Conservation (phyloP, 2,797 vertebrate species). For the Otolemur crassicaudatus region DNA sequence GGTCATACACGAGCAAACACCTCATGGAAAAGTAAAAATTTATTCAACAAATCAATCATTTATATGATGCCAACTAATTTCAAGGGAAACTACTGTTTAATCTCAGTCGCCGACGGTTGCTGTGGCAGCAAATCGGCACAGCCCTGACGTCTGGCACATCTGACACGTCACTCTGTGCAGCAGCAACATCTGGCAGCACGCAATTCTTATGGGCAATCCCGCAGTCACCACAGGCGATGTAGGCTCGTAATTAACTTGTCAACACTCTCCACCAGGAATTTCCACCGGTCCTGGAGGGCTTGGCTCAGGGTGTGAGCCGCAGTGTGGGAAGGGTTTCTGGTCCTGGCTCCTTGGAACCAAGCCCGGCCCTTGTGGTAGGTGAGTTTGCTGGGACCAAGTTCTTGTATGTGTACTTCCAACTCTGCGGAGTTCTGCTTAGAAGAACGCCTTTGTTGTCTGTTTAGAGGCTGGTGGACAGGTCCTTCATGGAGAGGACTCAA, state of each 20-base stretch:
- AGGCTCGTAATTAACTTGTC: constrained; percentile 73
- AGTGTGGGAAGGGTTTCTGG: not conserved
- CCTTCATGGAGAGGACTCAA: not conserved
- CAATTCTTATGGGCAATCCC: constrained; percentile 61
- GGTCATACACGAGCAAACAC: constrained; percentile 45
- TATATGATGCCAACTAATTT: constrained; percentile 53
- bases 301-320: constrained; percentile 40
- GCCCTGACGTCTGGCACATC: not conserved
- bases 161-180: constrained; percentile 40
- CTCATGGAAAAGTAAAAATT: constrained; percentile 62
- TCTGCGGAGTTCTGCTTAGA: not conserved
- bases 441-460: not conserved
- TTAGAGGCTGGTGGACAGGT: not conserved
- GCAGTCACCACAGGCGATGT: constrained; percentile 38
- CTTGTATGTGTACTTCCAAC: not conserved
- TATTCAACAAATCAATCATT: constrained; percentile 48
- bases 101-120: constrained; percentile 48
- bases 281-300: not conserved
- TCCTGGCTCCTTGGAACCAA: not conserved
- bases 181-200: constrained; percentile 65
- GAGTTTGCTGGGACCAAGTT: not conserved
- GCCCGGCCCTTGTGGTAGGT: not conserved
- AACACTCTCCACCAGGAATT: constrained; percentile 61
- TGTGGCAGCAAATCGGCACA: constrained; percentile 41
- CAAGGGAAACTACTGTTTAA: constrained; percentile 71